A percentile compares a stretch with the other conserved stretches of the same genome.
phyloP scores from a whole-genome alignment of 2,888 invertebrate species.

The Nysson spinosus region DNA sequence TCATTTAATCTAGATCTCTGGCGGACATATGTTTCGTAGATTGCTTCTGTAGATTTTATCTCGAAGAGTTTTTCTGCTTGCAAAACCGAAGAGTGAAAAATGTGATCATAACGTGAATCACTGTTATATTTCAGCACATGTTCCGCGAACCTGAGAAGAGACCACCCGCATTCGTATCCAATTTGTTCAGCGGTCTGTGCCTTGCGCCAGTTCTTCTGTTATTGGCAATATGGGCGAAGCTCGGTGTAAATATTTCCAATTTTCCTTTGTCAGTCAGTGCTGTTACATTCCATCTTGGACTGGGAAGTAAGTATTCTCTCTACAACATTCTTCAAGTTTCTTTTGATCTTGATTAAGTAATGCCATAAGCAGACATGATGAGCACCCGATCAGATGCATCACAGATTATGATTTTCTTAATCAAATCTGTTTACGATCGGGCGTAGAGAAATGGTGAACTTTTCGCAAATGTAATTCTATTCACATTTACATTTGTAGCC shows the following conservation, averaged over 20 bases:
- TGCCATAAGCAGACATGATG: not conserved
- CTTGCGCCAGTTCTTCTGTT: conserved; percentile 90
- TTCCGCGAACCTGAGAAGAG: conserved; percentile 96
- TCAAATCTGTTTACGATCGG: conserved; percentile 67
- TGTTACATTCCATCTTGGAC: conserved; percentile 92
- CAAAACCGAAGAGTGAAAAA: no score
- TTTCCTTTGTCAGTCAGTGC: conserved; percentile 89
- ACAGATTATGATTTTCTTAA: conserved; percentile 51
- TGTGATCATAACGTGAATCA: no score
- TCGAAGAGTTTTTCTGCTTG: no score
- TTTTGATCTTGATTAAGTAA: not conserved
- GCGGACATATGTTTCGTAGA: no score
- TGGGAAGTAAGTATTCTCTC: conserved; percentile 82
- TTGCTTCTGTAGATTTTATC: not conserved
- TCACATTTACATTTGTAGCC: conserved; percentile 69
- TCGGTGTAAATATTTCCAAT: conserved; percentile 91
- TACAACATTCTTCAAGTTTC: no score
- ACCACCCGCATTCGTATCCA: conserved; percentile 92
- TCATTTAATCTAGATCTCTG: not conserved
- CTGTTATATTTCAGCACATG: conserved; percentile 81
- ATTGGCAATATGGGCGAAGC: conserved; percentile 89
- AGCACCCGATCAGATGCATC: conserved; percentile 67
- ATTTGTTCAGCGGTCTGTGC: conserved; percentile 92
- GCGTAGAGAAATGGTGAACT: conserved; percentile 69
- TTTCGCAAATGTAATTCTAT: conserved; percentile 68